A percentile compares a stretch with the other conserved stretches of the same genome.
phyloP scores from a whole-genome alignment of 2,113 vertebrate genomes.

The Probosciger aterrimus region DNA sequence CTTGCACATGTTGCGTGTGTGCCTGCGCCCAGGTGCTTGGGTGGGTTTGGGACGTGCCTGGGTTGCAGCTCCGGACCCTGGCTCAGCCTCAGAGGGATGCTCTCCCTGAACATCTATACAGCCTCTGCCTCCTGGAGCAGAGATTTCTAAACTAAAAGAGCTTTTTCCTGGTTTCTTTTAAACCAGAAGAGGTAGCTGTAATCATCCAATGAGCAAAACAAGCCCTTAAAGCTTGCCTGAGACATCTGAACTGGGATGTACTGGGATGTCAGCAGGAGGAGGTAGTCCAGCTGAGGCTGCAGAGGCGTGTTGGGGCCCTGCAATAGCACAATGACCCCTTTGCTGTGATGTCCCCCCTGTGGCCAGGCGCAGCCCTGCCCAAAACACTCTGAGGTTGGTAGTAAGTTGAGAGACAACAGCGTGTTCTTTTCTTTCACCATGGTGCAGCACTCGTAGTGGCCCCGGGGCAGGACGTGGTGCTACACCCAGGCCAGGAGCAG shows the following conservation, averaged over 20 bases:
- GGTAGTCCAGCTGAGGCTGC: not conserved
- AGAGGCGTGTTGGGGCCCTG: not conserved
- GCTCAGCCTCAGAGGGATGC: not conserved
- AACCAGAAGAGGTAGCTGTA: not conserved
- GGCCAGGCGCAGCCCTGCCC: not conserved
- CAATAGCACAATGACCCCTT: not conserved
- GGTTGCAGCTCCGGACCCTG: rapidly evolving
- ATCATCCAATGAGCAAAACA: not conserved
- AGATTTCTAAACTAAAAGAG: not conserved
- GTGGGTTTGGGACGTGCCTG: rapidly evolving
- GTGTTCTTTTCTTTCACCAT: rapidly evolving
- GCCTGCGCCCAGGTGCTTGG: rapidly evolving
- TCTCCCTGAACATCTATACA: not conserved
- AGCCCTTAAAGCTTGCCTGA: not conserved
- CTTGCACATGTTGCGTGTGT: rapidly evolving
- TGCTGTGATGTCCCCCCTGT: not conserved
- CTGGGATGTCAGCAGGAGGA: not conserved
- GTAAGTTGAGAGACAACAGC: not conserved
- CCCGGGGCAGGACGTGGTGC: not conserved
- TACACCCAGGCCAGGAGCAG: not conserved
- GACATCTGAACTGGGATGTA: not conserved
- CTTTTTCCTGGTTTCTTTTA: not conserved
- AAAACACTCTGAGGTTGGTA: not conserved
- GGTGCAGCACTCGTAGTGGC: not conserved
- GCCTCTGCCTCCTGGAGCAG: not conserved